phyloP scores from a whole-genome alignment of 2,797 vertebrate genomes.

The Paguma larvata region DNA sequence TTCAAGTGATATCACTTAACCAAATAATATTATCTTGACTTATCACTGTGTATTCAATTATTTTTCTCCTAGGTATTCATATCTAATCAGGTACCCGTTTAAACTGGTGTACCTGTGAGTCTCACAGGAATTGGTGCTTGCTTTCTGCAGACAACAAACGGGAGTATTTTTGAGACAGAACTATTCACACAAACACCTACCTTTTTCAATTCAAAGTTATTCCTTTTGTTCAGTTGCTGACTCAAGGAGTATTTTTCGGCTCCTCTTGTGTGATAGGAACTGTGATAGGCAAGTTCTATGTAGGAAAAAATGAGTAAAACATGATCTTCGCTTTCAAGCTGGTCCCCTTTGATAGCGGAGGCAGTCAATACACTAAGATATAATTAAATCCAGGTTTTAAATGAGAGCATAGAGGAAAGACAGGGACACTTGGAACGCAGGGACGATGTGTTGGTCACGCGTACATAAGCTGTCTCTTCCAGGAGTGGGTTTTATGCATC shows the following conservation, averaged over 20 bases:
- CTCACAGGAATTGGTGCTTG: neutral
- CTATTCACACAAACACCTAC: neutral
- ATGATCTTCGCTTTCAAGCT: neutral
- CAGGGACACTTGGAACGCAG: neutral
- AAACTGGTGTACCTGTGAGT: neutral
- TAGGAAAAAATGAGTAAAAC: neutral
- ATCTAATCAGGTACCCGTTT: neutral
- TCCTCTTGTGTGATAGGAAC: neutral
- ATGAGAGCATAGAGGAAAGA: neutral
- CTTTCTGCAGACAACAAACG: neutral
- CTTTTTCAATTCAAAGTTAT: neutral
- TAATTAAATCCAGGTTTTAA: neutral
- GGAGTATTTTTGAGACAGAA: neutral
- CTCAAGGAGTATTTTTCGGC: neutral
- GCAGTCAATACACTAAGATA: neutral
- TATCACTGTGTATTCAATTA: neutral
- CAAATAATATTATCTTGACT: neutral
- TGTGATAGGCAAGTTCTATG: neutral
- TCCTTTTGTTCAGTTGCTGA: slow-evolving; percentile 13
- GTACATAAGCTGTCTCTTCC: neutral
- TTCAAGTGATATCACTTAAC: neutral
- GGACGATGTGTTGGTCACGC: neutral
- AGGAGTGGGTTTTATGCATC: neutral
- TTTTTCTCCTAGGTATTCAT: neutral
- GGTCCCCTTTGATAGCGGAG: neutral